Conservation (phyloP, 2,888 invertebrate species). For the Choristoneura rosaceana region DNA sequence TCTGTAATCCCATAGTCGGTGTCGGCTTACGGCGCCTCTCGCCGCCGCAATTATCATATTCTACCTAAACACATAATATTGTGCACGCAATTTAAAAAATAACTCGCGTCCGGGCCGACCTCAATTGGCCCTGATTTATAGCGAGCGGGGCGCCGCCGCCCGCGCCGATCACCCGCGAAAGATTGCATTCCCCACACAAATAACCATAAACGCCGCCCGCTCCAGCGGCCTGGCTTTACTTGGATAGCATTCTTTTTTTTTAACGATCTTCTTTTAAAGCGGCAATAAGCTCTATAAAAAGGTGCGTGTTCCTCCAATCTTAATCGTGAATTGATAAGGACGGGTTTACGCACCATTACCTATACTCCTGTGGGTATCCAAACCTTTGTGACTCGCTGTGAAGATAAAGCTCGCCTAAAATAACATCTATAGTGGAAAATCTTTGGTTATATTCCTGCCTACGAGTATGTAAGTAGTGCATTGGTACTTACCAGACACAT, state of each 20-base stretch:
- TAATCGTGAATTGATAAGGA: slow-evolving; percentile 36
- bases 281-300: slow-evolving; percentile 49
- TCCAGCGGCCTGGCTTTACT: slow-evolving; percentile 44
- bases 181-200: slow-evolving; percentile 66
- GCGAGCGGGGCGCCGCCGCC: slow-evolving; percentile 61
- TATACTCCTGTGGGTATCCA: slow-evolving; percentile 7
- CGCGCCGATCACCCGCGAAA: slow-evolving; percentile 53
- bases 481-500: background rate
- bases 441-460: too few relatives aligned
- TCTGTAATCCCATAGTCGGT: slow-evolving; percentile 82
- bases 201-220: slow-evolving; percentile 55
- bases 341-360: slow-evolving; percentile 7
- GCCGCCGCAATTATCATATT: slow-evolving; percentile 83
- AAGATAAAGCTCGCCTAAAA: background rate
- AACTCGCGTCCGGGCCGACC: slow-evolving; percentile 79
- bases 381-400: slow-evolving; percentile 22
- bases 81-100: slow-evolving; percentile 85
- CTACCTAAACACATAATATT: slow-evolving; percentile 85
- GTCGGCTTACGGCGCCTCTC: slow-evolving; percentile 82
- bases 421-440: background rate
- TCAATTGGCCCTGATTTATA: slow-evolving; percentile 81
- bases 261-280: slow-evolving; percentile 46
- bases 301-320: slow-evolving; percentile 39
- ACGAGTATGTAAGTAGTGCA: too few relatives aligned
- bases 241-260: slow-evolving; percentile 45